phyloP scores from a whole-genome alignment of 1,140 invertebrate genomes.

The Heliconius himera region DNA sequence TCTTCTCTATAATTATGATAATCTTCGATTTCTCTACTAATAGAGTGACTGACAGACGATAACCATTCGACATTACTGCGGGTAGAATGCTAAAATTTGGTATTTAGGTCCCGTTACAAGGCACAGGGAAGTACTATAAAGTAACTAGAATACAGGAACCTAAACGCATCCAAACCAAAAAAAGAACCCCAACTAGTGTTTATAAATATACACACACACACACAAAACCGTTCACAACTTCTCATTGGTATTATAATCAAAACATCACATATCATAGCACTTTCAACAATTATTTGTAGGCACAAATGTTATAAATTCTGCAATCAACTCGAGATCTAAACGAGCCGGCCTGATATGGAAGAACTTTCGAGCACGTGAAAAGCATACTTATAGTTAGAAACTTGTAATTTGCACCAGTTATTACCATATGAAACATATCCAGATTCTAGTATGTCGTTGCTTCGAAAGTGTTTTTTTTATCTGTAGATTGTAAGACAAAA shows the following conservation, averaged over 20 bases:
- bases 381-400: constrained; percentile 35
- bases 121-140: too few relatives aligned
- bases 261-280: constrained; percentile 16
- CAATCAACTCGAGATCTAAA: constrained; percentile 29
- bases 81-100: too few relatives aligned
- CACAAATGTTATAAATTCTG: constrained; percentile 21
- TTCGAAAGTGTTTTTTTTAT: background rate
- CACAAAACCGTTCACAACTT: constrained; percentile 2
- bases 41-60: too few relatives aligned
- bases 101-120: too few relatives aligned
- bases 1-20: too few relatives aligned
- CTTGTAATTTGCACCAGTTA: constrained; percentile 37
- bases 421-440: constrained; percentile 24
- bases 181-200: background rate
- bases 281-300: constrained; percentile 29
- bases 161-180: background rate
- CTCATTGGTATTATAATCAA: background rate
- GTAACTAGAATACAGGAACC: too few relatives aligned
- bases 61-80: too few relatives aligned
- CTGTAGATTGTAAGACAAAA: background rate
- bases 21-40: too few relatives aligned
- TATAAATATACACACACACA: background rate
- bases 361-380: constrained; percentile 34
- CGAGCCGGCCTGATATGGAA: constrained; percentile 30
- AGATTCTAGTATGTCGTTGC: constrained; percentile 9